Base-by-base conservation (phyloP, 2,113 vertebrate species). In the Nettapus auritus region DNA sequence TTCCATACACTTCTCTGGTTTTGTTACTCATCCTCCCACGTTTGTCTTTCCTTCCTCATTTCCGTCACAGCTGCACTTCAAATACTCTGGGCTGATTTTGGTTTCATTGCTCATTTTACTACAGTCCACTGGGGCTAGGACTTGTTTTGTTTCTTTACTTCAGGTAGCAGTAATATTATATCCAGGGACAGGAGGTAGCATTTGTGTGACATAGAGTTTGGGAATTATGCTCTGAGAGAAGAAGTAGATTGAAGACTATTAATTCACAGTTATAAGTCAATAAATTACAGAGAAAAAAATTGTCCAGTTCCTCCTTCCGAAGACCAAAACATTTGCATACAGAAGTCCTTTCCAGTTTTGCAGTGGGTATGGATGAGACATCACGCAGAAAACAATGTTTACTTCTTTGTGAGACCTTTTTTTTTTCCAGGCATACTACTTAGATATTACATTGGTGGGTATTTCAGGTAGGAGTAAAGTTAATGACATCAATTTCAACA, bases 1-100 rank as follows among this genome's bases (percentile, higher is more conserved):
- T 93, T 82, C 86, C 60, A 64, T 57, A 82, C 21, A 69, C 19
- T 92, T 83, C 34, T 92, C 70, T 90, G 77, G 34, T 78, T 91
- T 87, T 92, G 34, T 92, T 85, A 85, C 74, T 90, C 87, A 86
- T 79, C 77, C 84, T 93, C 91, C 84, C 89, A 92, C 84, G 92
- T 86, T 91, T 94, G 74, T 94, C 20, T 26, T 88, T 91, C 53
- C 57, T 93, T 83, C 74, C 62, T 93, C 44, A 53, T 87, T 96
- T 92, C 95, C 13, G 0, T 44, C 86, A 79, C 93, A 95, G 93
- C 86, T 95, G 94, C 50, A 53, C 23, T 92, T 89, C 29, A 71
- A 88, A 55, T 83, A 84, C 34, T 63, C 59, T 38, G 40, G 17
- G n/a, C 36, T 55, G 59, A 86, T 75, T 88, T 67, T 2, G 7